Percentiles rank a stretch among this genome's conserved stretches.
Conservation (phyloP, 2,888 invertebrate species). For the Archips crataeganus region DNA sequence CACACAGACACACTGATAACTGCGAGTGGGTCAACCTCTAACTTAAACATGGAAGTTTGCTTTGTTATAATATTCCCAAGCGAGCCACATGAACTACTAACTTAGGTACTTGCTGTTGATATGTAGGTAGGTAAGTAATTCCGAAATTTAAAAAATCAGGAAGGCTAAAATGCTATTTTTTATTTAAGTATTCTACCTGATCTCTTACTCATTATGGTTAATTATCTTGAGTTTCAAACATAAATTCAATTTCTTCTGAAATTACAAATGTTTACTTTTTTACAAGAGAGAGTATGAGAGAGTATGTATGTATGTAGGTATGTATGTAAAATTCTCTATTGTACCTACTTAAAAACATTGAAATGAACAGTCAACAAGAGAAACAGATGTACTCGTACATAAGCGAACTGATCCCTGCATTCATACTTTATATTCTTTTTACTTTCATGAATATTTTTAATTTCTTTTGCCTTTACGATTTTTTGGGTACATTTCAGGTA, state of each 20-base stretch:
- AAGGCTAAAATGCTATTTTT: too few relatives aligned
- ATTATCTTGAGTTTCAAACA: too few relatives aligned
- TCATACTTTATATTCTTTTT: too few relatives aligned
- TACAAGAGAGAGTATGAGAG: background rate
- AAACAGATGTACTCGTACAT: too few relatives aligned
- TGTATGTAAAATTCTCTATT: too few relatives aligned
- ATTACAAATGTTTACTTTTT: background rate
- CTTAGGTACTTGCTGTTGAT: background rate
- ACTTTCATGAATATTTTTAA: too few relatives aligned
- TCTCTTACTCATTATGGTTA: background rate
- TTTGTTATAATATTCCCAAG: slow-evolving; percentile 8
- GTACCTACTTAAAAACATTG: too few relatives aligned
- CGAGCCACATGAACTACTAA: background rate
- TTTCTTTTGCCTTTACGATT: too few relatives aligned
- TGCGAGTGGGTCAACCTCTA: background rate
- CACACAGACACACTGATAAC: background rate
- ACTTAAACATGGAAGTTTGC: slow-evolving; percentile 4
- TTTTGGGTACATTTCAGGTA: background rate
- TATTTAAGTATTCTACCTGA: background rate
- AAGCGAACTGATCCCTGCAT: too few relatives aligned
- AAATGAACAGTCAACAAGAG: too few relatives aligned
- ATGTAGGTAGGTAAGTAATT: background rate
- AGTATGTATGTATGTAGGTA: too few relatives aligned
- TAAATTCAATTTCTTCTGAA: background rate
- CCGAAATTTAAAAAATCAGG: background rate